Percentiles rank a stretch among this genome's conserved stretches.
These are phyloP conservation scores for roundworm (Caenorhabditis elegans) DNA, from an alignment of 1,140 invertebrate species.

Conservation along the genomic window DNA sequence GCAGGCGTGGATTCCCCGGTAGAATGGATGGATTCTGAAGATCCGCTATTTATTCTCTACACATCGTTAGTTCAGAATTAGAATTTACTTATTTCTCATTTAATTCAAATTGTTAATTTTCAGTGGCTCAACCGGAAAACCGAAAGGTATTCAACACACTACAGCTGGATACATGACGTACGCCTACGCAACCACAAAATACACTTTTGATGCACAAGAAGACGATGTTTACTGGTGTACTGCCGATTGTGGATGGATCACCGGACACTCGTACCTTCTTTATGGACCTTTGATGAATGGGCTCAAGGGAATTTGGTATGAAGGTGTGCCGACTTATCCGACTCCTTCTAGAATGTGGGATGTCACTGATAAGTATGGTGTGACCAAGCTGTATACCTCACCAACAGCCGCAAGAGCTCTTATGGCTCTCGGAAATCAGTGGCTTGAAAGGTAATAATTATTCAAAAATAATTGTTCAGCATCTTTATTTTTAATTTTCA, in stretches of 20 bases:
- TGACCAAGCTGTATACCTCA: constrained; percentile 93
- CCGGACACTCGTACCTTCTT: constrained; percentile 85
- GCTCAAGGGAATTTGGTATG: constrained; percentile 92
- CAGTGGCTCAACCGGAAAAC: constrained; percentile 94
- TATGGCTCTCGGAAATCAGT: constrained; percentile 79
- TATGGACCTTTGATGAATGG: constrained; percentile 90
- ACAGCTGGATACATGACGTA: constrained; percentile 90
- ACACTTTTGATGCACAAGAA: constrained; percentile 86
- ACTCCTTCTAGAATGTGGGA: constrained; percentile 81
- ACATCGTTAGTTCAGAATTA: constrained; percentile 74
- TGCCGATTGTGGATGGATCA: constrained; percentile 98
- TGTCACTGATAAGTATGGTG: constrained; percentile 88
- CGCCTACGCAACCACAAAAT: constrained; percentile 71
- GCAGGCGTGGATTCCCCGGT: constrained; percentile 46
- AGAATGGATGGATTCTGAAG: constrained; percentile 92
- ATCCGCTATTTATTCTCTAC: constrained; percentile 93
- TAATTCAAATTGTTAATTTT: constrained; percentile 28
- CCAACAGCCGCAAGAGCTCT: constrained; percentile 93
- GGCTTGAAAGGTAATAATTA: constrained; percentile 69
- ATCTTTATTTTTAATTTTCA: neutral
- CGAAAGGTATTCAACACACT: constrained; percentile 93
- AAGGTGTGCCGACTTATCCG: constrained; percentile 82
- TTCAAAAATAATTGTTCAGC: too few species aligned
- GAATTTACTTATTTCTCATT: too few species aligned
- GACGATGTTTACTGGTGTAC: constrained; percentile 95